Conservation (phyloP, 2,113 vertebrate genomes). For the Boulengeromyrus knoepffleri region DNA sequence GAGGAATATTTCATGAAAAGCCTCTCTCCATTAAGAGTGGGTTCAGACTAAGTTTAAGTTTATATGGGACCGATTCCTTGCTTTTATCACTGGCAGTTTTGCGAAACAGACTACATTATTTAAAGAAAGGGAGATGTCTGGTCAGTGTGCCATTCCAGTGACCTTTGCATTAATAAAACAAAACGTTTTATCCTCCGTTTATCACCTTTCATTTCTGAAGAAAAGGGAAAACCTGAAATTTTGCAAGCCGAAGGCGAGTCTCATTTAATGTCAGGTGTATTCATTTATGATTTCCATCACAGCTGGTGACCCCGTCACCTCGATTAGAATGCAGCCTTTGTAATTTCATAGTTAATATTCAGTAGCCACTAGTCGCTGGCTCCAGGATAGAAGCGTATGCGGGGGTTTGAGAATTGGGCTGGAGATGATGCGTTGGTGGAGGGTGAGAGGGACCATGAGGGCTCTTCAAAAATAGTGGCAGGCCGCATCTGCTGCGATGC, state of each 20-base stretch:
- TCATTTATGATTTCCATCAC: slow-evolving; percentile 73
- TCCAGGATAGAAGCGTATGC: slow-evolving; percentile 54
- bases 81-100: background rate
- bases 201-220: slow-evolving; percentile 50
- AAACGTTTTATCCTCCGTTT: slow-evolving; percentile 45
- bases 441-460: slow-evolving; percentile 7
- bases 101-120: slow-evolving; percentile 8
- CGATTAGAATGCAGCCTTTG: slow-evolving; percentile 73
- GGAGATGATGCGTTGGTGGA: slow-evolving; percentile 2
- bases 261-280: slow-evolving; percentile 65
- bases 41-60: slow-evolving; percentile 13
- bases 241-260: slow-evolving; percentile 52
- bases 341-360: slow-evolving; percentile 77
- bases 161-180: slow-evolving; percentile 65
- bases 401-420: slow-evolving; percentile 48
- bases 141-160: slow-evolving; percentile 48
- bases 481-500: background rate
- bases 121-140: slow-evolving; percentile 29
- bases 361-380: slow-evolving; percentile 66
- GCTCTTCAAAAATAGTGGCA: slow-evolving; percentile 32
- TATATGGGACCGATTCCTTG: background rate
- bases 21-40: background rate
- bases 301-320: slow-evolving; percentile 65
- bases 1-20: background rate
- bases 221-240: slow-evolving; percentile 39